A percentile compares a stretch with the other conserved stretches of the same genome.
phyloP scores from a whole-genome alignment of 2,888 invertebrate genomes.

The Ophonus ardosiacus region DNA sequence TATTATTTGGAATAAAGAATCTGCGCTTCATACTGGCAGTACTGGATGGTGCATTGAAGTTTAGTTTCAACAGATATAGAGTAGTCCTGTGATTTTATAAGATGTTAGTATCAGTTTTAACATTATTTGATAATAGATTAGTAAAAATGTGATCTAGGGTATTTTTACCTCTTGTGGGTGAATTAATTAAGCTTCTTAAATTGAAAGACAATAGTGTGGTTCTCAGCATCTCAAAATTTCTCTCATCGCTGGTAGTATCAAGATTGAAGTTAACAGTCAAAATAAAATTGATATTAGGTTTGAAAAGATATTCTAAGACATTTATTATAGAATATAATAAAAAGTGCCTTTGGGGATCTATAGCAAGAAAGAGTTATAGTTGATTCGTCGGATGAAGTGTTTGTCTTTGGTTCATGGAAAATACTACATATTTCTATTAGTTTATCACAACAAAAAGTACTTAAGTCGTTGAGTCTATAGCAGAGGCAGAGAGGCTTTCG shows the following conservation, averaged over 20 bases:
- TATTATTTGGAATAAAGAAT: not conserved
- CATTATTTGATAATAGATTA: no score
- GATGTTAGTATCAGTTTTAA: no score
- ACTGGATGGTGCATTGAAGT: not conserved
- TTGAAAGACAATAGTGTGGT: not conserved
- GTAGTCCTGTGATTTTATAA: not conserved
- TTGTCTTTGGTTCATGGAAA: not conserved
- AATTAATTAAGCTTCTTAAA: no score
- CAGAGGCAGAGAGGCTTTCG: not conserved
- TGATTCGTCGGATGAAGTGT: not conserved
- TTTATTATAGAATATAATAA: not conserved
- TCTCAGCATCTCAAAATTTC: not conserved
- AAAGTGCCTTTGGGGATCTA: not conserved
- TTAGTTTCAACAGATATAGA: not conserved
- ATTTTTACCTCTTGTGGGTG: no score
- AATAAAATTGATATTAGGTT: not conserved
- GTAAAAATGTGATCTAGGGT: no score
- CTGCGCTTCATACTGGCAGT: not conserved
- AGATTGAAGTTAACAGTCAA: constrained; percentile 7
- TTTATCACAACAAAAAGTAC: not conserved
- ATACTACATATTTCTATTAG: not conserved
- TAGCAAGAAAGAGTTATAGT: not conserved
- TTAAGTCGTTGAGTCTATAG: not conserved
- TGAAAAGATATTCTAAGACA: no score
- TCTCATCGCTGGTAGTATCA: not conserved